Base-by-base conservation (phyloP, 2,888 invertebrate genomes). In the Polietes domitor region DNA sequence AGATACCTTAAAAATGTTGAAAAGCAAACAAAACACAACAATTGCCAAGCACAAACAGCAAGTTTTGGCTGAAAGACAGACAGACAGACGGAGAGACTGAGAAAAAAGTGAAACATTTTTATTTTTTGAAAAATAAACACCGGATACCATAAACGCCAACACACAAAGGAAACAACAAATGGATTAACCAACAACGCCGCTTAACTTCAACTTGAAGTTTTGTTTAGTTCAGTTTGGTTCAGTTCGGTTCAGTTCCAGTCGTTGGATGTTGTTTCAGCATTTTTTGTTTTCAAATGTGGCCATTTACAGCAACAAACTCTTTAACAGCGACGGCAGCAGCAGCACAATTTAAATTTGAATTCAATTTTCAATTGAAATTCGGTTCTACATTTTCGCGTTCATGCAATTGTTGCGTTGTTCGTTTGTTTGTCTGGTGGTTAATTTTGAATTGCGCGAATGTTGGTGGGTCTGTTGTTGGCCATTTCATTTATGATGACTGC, bases 121-220 rank as follows among this genome's bases (percentile, higher is more conserved):
- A 9, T 32, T 47, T 24, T 17, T 24, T 10, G n/a, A 32, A 65
- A 76, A 81, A 81, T 78, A 81, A 84, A 81, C 84, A 84, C 84
- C 84, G 84, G 84, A 84, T 84, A 81, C 78, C 81, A 84, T 72
- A 76, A 84, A 84, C 84, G 81, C 84, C 84, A 84, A 84, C 84
- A 84, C 84, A 71, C 26, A 58, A 68, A 47, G 71, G 50, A 63
- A 76, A 61, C 58, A 37, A 79, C 68, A 68, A 68, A 68, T 43
- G 68, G 68, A 68, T 68, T 68, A 68, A 43, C 68, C 41, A n/a
- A n/a, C n/a, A n/a, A n/a, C n/a, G n/a, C 61, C 21, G 43, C 19
- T 24, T 24, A 41, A 43, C 21, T 43, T 43, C 28, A 28, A 19
- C 2, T 21, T 65, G 10, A 19, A 37, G 65, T 65, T 61, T 61